phyloP scores from a whole-genome alignment of 1,140 invertebrate genomes.

The Agrilus planipennis region DNA sequence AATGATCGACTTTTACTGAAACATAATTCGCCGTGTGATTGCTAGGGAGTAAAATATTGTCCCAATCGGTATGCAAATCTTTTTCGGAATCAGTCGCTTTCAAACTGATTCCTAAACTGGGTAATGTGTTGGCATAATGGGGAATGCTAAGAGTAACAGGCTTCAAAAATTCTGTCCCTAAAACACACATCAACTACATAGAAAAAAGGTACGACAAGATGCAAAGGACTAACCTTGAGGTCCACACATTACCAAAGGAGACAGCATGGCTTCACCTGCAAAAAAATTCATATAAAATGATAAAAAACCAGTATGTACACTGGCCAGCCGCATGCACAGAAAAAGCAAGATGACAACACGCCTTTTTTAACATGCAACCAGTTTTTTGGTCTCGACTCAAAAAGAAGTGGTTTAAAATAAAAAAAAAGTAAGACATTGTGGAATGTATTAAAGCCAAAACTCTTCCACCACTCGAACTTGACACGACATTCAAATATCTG shows the following conservation, averaged over 20 bases:
- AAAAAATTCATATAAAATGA: conserved; percentile 17
- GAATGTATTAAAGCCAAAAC: no score
- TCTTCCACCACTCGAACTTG: no score
- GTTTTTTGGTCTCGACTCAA: no score
- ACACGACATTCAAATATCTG: no score
- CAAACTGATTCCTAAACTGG: conserved; percentile 54
- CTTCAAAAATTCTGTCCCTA: conserved; percentile 64
- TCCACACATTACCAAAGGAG: conserved; percentile 89
- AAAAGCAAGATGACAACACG: no score
- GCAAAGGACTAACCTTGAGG: conserved; percentile 50
- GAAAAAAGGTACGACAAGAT: not conserved
- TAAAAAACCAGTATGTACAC: conserved; percentile 11
- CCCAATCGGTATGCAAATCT: conserved; percentile 56
- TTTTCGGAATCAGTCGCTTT: conserved; percentile 72
- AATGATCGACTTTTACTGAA: conserved; percentile 81
- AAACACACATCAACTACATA: conserved; percentile 6
- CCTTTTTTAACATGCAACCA: no score
- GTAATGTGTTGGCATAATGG: conserved; percentile 59
- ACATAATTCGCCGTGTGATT: conserved; percentile 74
- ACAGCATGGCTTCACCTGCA: conserved; percentile 81
- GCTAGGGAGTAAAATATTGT: conserved; percentile 59
- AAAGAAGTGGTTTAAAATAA: no score
- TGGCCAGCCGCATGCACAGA: no score
- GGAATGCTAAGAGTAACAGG: conserved; percentile 77
- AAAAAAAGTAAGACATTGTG: no score